Percentiles rank a stretch among this genome's conserved stretches.
phyloP scores from a whole-genome alignment of 2,797 vertebrate genomes.

The Smutsia temminckii region DNA sequence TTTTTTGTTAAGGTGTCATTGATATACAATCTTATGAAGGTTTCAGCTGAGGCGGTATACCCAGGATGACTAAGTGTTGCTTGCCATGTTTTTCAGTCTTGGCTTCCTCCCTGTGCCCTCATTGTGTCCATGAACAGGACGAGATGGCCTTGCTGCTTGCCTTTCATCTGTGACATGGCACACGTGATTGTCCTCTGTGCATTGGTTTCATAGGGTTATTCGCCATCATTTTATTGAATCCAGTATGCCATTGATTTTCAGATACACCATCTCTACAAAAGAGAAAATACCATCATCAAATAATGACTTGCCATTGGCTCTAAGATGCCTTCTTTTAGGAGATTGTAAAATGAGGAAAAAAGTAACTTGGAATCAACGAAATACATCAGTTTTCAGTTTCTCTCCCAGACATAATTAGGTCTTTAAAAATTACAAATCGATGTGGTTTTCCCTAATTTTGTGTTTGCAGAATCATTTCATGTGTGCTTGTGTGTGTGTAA shows the following conservation, averaged over 20 bases:
- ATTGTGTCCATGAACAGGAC: neutral
- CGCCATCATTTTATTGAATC: neutral
- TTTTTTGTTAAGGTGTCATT: no score
- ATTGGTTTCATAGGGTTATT: neutral
- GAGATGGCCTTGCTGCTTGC: neutral
- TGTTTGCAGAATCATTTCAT: conserved; percentile 29
- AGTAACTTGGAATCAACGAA: neutral
- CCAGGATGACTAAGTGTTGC: no score
- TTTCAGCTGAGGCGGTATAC: no score
- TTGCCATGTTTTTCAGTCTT: neutral
- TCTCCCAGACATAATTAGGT: conserved; percentile 16
- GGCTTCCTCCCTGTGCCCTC: fast-evolving
- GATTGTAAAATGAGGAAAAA: conserved; percentile 5
- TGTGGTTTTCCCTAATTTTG: neutral
- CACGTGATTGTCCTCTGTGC: neutral
- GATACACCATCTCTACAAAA: neutral
- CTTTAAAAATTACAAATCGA: neutral
- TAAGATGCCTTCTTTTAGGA: neutral
- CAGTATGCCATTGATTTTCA: neutral
- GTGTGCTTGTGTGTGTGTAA: neutral
- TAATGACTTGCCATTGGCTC: neutral
- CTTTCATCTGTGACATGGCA: neutral
- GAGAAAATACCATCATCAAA: neutral
- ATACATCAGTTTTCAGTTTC: conserved; percentile 8
- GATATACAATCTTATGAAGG: no score